These are phyloP conservation scores for Pectinophora gossypiella DNA, from an alignment of 1,140 invertebrate species.

Conservation along the genomic window DNA sequence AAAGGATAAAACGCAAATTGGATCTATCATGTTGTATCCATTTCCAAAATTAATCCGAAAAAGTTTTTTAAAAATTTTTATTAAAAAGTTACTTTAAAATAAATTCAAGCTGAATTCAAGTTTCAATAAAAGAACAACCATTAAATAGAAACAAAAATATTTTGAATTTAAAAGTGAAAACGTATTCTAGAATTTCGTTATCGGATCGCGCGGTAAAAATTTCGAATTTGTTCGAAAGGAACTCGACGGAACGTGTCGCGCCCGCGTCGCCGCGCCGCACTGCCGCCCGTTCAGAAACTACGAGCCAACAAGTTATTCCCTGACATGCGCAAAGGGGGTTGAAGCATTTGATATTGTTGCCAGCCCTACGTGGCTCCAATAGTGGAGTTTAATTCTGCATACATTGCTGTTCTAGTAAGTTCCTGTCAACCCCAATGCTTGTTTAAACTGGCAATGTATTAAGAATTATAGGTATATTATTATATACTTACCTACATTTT, in stretches of 20 bases:
- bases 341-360: too few relatives aligned
- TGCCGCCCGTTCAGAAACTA: conserved; percentile 45
- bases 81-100: background rate
- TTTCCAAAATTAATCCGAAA: conserved; percentile 14
- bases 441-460: too few relatives aligned
- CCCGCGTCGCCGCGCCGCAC: conserved; percentile 56
- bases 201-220: conserved; percentile 14
- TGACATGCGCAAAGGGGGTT: conserved; percentile 57
- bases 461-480: too few relatives aligned
- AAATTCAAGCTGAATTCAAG: background rate
- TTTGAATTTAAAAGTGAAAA: conserved; percentile 11
- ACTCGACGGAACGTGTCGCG: conserved; percentile 34
- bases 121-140: background rate
- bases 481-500: too few relatives aligned
- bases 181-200: conserved; percentile 6
- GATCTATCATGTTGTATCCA: conserved; percentile 45
- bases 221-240: conserved; percentile 27
- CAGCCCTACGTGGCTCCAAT: too few relatives aligned
- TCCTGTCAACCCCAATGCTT: too few relatives aligned
- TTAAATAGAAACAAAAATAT: background rate
- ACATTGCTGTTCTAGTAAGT: too few relatives aligned
- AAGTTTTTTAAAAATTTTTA: background rate
- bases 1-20: conserved; percentile 9
- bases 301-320: conserved; percentile 66
- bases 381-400: too few relatives aligned